Conservation (phyloP, 2,797 vertebrate genomes). For the Argentina silus region DNA sequence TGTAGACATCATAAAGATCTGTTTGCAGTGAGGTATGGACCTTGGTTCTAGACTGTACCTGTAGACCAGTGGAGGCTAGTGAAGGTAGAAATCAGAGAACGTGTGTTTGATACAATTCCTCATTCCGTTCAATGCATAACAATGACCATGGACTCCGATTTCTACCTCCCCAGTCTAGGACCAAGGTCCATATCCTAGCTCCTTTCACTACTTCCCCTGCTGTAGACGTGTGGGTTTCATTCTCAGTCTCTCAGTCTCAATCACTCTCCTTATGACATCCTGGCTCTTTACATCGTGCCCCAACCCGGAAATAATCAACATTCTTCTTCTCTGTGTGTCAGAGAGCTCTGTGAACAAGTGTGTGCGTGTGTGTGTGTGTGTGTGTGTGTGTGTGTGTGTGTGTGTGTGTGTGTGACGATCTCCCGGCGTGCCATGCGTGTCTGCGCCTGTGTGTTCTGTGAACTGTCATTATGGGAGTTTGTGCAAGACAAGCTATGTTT, state of each 20-base stretch:
- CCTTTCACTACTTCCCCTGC: no score
- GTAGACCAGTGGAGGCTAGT: background rate
- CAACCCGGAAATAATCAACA: constrained; percentile 1
- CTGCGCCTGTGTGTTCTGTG: background rate
- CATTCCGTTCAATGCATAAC: no score
- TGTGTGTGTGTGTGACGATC: background rate
- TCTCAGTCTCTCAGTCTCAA: no score
- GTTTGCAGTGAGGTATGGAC: background rate
- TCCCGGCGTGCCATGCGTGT: background rate
- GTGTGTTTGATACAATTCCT: no score
- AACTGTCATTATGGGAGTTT: background rate
- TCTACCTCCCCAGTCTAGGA: no score
- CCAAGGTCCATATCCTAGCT: background rate
- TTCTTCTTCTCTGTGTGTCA: constrained; percentile 46
- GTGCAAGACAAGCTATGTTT: background rate
- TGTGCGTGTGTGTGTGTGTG: constrained; percentile 10
- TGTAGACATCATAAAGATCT: background rate
- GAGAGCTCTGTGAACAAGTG: constrained; percentile 46
- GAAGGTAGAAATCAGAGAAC: no score
- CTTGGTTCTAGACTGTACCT: background rate
- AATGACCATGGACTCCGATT: no score
- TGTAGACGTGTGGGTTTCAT: no score
- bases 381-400: background rate
- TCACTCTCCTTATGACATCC: background rate
- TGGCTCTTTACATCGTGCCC: background rate